Percentiles rank a stretch among this genome's conserved stretches.
Conservation (phyloP, 2,113 vertebrate species). For the Hyla sarda region DNA sequence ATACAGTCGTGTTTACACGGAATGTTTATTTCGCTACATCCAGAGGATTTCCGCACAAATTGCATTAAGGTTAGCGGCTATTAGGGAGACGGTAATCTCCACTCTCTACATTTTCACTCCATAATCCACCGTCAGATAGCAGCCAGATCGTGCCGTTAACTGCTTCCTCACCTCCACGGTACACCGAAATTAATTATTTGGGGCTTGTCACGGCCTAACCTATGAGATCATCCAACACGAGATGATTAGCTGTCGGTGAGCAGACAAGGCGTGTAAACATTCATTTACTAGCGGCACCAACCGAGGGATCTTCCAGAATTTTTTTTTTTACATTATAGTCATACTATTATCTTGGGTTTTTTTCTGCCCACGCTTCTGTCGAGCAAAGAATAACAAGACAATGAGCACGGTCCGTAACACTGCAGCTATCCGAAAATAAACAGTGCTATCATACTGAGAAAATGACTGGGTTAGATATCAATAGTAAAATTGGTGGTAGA, state of each 20-base stretch:
- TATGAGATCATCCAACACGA: neutral
- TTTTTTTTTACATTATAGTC: neutral
- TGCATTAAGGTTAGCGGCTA: conserved; percentile 11
- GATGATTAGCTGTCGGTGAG: neutral
- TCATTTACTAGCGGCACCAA: conserved; percentile 1
- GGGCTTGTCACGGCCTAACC: neutral
- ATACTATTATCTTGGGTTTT: neutral
- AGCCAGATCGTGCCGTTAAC: conserved; percentile 20
- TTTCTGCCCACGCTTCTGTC: neutral
- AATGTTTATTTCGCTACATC: conserved; percentile 30
- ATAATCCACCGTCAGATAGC: neutral
- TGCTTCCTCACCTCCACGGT: neutral
- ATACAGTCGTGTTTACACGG: neutral
- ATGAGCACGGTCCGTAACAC: neutral
- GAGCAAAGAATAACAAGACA: neutral
- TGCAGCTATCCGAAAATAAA: neutral
- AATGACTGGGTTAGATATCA: neutral
- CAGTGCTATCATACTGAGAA: no score
- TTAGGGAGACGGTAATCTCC: conserved; percentile 10
- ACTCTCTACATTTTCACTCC: neutral
- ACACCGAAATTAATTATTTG: neutral
- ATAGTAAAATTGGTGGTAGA: neutral
- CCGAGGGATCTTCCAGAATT: no score
- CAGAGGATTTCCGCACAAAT: conserved; percentile 24
- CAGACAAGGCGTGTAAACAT: neutral